Evolutionary conservation across 2,113 vertebrate genomes (phyloP), one percentile per base, ranked within the genome.

Genomic region (Eretmochelys imbricata): DNA sequence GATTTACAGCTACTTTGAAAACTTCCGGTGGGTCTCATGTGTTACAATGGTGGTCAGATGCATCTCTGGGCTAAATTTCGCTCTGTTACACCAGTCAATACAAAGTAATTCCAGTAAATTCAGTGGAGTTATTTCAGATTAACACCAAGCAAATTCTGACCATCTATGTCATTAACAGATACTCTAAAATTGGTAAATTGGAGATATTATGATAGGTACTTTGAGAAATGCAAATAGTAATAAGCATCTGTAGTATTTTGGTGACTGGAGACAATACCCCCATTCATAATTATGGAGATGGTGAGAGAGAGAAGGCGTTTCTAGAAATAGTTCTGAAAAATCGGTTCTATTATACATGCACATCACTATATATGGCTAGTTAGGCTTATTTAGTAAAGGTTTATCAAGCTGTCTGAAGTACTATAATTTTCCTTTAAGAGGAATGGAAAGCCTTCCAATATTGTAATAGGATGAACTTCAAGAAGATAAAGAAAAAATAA

Each of bases 391-490:
- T 31, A 86, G 65, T 51, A 78, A 87, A 88, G 87, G 93, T 84
- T 88, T 78, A 27, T 25, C 55, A 80, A 95, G 96, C 87, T 75
- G 65, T 89, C 89, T 49, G 27, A 75, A 89, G 90, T 16, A 92
- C 79, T 84, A 35, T 85, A 80, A 42, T 4, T 90, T 92, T 84
- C 91, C 94, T 95, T 97, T 92, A 89, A 93, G 91, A 59, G 75
- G 42, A 76, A 49, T 42, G 84, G 17, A 84, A 65, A 87, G 82
- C 88, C 25, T 29, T 82, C 93, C 81, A 62, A 48, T 84, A 16
- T 35, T 24, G 29, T 96, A 38, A 90, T 94, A 80, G 93, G 93
- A 95, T 97, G 91, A 96, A 96, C 48, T 92, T 87, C 12, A 11
- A 88, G 12, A 83, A 95, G 89, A 84, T 76, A 53, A 55, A 82